These are phyloP conservation scores for Conger conger DNA, from an alignment of 2,113 vertebrate species.

Conservation along the genomic window DNA sequence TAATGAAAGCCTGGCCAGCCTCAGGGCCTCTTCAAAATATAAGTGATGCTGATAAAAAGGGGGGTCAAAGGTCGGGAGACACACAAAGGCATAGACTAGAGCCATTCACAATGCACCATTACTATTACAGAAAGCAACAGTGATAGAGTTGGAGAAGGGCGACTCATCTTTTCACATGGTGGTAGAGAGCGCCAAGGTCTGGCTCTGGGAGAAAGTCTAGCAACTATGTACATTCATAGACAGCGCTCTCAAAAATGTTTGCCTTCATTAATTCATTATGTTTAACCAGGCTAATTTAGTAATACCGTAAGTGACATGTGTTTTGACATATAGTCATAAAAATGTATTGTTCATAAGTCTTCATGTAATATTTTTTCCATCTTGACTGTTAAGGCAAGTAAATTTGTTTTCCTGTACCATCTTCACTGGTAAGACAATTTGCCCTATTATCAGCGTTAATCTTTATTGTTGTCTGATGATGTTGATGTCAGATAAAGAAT, in stretches of 20 bases:
- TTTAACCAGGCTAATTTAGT: too few relatives aligned
- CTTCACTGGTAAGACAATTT: too few relatives aligned
- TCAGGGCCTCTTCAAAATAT: not conserved
- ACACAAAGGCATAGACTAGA: slow-evolving; percentile 1
- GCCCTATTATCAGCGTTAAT: too few relatives aligned
- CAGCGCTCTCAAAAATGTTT: not conserved
- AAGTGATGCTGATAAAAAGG: not conserved
- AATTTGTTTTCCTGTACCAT: too few relatives aligned
- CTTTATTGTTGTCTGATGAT: too few relatives aligned
- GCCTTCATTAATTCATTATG: too few relatives aligned
- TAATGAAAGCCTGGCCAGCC: not conserved
- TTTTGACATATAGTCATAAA: too few relatives aligned
- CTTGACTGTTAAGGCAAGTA: too few relatives aligned
- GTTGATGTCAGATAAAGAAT: too few relatives aligned
- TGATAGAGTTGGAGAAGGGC: not conserved
- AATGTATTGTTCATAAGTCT: too few relatives aligned
- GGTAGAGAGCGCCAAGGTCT: not conserved
- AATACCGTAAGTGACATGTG: too few relatives aligned
- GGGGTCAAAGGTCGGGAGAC: not conserved
- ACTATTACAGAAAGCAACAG: not conserved
- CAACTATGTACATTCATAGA: not conserved
- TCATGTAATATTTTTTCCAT: too few relatives aligned
- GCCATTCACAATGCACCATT: not conserved
- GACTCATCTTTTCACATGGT: slow-evolving; percentile 4
- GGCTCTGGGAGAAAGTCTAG: not conserved